These are phyloP conservation scores for Euura lappo DNA, from an alignment of 1,140 invertebrate genomes.

Conservation along the genomic window DNA sequence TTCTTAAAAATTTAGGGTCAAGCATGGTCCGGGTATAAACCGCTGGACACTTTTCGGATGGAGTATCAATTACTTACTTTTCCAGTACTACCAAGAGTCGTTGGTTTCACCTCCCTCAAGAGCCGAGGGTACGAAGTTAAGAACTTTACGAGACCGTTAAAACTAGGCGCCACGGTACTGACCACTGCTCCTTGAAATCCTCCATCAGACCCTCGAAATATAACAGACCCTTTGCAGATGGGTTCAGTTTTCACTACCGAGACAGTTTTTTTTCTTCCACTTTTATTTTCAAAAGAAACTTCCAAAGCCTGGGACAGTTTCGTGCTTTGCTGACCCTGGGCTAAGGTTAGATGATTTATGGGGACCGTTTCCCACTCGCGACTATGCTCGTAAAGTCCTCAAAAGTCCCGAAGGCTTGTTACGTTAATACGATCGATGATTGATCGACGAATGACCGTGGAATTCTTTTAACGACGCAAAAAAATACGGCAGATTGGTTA, in stretches of 20 bases:
- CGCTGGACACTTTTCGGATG: not conserved
- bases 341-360: constrained; percentile 4
- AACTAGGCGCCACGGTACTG: not conserved
- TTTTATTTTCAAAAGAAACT: not conserved
- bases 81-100: not conserved
- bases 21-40: not conserved
- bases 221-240: constrained; percentile 6
- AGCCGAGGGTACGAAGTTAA: not conserved
- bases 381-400: not conserved
- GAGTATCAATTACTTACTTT: constrained; percentile 2
- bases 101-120: not conserved
- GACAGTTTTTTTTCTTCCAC: not conserved
- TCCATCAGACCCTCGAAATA: not conserved
- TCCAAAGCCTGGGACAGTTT: not conserved
- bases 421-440: constrained; percentile 7
- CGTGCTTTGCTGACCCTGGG: not conserved
- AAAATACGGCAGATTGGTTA: too few relatives aligned
- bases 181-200: not conserved
- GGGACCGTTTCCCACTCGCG: not conserved
- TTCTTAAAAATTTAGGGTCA: constrained; percentile 4
- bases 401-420: not conserved
- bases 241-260: constrained; percentile 4
- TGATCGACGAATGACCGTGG: not conserved
- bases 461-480: too few relatives aligned
- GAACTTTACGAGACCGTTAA: constrained; percentile 7